Evolutionary conservation across 2,113 vertebrate genomes (phyloP), one percentile per base, ranked within the genome.

Genomic region (Promerops cafer): DNA sequence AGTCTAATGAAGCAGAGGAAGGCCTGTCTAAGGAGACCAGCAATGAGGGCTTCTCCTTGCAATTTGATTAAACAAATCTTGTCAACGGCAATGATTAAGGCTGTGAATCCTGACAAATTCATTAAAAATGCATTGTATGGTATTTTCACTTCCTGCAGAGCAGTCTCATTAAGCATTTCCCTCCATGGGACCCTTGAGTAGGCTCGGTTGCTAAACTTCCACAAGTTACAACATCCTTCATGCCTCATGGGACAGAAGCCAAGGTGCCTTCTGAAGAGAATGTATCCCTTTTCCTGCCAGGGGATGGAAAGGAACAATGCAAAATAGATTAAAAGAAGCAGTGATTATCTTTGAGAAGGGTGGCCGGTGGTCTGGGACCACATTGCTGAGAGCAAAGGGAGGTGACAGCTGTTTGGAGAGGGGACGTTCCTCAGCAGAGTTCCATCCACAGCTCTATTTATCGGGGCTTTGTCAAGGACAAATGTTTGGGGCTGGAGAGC

Each of bases 311-410:
- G n/a, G 6, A 28, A 56, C 11, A 9, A 37, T 56, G 83, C 50
- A 78, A 93, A 93, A 49, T 7, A 82, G n/a, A 69, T 84, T 40
- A 82, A 65, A 83, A 78, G 49, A 28, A 66, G 35, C 10, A 37
- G 39, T 8, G 13, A 23, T 33, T 23, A 1, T 31, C 50, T 68
- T 77, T 66, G 12, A 35, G 44, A 70, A 86, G n/a, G 31, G 15
- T 1, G 1, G 31, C 24, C 0, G 0, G 9, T 61, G 66, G n/a
- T 33, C 63, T 70, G 49, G 50, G 75, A 44, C 30, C 4, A 2
- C 44, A 8, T 0, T 74, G 75, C 40, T 63, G 52, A 56, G 35
- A 63, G 69, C 21, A 47, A 8, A 24, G 54, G 33, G 59, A 69
- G 40, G 37, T 47, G 56, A 33, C 64, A 60, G 28, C 31, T 6